Base-by-base conservation (phyloP, 2,888 invertebrate species). In the Cistogaster globosa region DNA sequence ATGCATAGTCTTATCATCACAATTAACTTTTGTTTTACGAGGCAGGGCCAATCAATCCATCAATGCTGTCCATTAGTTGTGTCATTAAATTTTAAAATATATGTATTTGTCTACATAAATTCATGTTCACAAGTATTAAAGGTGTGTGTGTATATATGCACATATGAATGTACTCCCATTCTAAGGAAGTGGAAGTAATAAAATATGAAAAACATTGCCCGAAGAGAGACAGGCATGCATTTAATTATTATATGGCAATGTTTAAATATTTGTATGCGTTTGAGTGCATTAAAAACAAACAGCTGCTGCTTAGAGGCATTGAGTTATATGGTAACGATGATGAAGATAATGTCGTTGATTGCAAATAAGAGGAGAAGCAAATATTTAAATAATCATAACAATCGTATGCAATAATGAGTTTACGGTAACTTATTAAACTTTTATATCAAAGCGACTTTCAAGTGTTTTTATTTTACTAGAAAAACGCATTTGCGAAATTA, bases 231-330 rank as follows among this genome's bases (percentile, higher is more conserved):
- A 68, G 45, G 32, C 72, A 74, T 69, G 75, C 75, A 58, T 81
- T 62, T 69, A 76, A 79, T 84, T 65, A 9, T 22, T 67, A 0
- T 32, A 32, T 7, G 32, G 8, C 55, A 53, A 42, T 18, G 20
- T 18, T 1, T 3, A 5, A 8, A 3, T 6, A 11, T 18, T 2
- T 38, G 38, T 16, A 38, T 38, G 12, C 12, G 14, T 45, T 36
- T 36, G 58, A 75, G 26, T 72, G 51, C 74, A 63, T 63, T 69
- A 36, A 9, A 72, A 22, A 65, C 26, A 67, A 51, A 80, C 76
- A 80, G 72, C 53, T 65, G 71, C 57, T 76, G 42, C 57, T 63
- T n/a, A n/a, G 38, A 71, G 26, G 20, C 62, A 72, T 58, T 83
- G 45, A 60, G 45, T 77, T 51, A 65, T 48, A 55, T 20, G 20